A percentile compares a stretch with the other conserved stretches of the same genome.
Evolutionary conservation across 1,140 invertebrate species (phyloP).

Genomic region (Zaprionus inermis): DNA sequence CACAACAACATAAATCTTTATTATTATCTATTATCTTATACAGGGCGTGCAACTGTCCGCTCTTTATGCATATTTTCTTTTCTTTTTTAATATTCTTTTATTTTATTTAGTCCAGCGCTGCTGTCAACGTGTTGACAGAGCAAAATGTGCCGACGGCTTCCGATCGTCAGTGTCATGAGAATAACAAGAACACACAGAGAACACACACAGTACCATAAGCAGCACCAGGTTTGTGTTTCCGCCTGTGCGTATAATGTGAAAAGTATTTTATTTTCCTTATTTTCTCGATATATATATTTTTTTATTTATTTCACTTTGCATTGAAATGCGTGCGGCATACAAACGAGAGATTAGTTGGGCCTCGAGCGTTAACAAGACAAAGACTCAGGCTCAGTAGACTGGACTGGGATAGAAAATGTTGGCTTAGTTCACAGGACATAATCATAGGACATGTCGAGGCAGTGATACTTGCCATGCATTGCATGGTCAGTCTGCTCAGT

Average conservation of each 20-base stretch:
- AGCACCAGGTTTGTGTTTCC: conserved; percentile 6
- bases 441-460: conserved; percentile 33
- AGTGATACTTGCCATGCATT: too few relatives aligned
- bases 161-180: conserved; percentile 32
- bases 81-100: background rate
- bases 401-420: conserved; percentile 35
- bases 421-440: conserved; percentile 42
- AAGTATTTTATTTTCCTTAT: conserved; percentile 7
- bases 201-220: background rate
- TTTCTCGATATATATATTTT: conserved; percentile 1
- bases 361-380: conserved; percentile 52
- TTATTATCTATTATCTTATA: too few relatives aligned
- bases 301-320: conserved; percentile 9
- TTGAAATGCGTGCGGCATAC: conserved; percentile 57
- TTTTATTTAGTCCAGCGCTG: conserved; percentile 20
- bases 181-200: conserved; percentile 2
- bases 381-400: conserved; percentile 38
- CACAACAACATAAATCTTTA: too few relatives aligned
- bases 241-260: conserved; percentile 16
- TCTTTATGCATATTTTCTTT: too few relatives aligned
- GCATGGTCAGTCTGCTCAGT: too few relatives aligned
- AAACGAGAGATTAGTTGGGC: conserved; percentile 62
- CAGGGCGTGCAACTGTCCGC: too few relatives aligned
- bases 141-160: conserved; percentile 25
- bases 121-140: conserved; percentile 31